Evolutionary conservation across 2,797 vertebrate species (phyloP).

Genomic region (Tinamus major): DNA sequence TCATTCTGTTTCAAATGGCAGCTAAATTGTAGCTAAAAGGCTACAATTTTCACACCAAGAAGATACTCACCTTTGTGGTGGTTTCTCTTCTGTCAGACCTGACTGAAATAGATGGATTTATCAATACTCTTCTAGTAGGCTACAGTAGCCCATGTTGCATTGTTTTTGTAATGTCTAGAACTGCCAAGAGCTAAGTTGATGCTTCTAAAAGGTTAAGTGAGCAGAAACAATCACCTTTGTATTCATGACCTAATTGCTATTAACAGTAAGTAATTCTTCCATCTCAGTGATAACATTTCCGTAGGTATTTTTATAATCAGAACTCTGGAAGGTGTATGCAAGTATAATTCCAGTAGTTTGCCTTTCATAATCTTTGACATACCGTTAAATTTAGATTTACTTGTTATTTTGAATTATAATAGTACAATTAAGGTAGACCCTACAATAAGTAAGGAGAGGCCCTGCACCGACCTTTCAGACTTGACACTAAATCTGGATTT

Average conservation of each 20-base stretch:
- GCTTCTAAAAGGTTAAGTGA: background rate
- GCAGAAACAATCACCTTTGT: background rate
- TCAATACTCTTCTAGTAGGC: background rate
- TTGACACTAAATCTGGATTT: background rate
- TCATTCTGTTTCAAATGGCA: background rate
- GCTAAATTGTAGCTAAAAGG: no score
- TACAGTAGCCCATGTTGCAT: background rate
- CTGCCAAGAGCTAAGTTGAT: background rate
- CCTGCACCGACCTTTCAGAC: background rate
- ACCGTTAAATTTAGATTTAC: background rate
- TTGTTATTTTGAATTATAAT: background rate
- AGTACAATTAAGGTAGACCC: background rate
- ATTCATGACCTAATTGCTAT: background rate
- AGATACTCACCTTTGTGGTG: background rate
- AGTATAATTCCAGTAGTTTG: background rate
- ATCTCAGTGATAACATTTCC: background rate
- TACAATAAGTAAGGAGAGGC: background rate
- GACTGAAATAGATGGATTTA: background rate
- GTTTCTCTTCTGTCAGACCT: background rate
- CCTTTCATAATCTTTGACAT: background rate
- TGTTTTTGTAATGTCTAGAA: background rate
- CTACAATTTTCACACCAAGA: background rate
- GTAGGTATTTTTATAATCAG: background rate
- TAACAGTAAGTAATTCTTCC: background rate
- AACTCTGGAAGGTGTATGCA: background rate